These are phyloP conservation scores for Teleogryllus occipitalis DNA, from an alignment of 1,140 invertebrate species.

Conservation along the genomic window DNA sequence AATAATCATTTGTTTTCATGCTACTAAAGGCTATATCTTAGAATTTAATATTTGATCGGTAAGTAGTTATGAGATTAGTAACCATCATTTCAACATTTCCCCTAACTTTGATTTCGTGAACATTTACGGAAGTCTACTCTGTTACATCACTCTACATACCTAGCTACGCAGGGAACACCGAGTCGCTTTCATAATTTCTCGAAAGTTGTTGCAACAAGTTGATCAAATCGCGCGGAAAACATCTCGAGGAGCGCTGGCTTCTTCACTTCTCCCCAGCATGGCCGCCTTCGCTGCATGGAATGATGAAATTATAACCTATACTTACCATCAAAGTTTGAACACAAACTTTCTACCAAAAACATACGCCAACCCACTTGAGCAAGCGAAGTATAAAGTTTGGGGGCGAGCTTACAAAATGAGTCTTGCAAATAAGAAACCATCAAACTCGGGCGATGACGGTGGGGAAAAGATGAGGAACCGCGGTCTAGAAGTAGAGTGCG, in stretches of 20 bases:
- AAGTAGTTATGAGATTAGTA: too few relatives aligned
- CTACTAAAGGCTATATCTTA: too few relatives aligned
- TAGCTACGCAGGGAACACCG: not conserved
- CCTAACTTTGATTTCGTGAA: not conserved
- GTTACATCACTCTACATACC: not conserved
- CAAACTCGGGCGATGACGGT: not conserved
- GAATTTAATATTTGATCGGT: too few relatives aligned
- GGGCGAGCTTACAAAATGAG: not conserved
- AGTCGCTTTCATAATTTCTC: not conserved
- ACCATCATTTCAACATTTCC: not conserved
- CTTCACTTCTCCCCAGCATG: not conserved
- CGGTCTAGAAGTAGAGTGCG: not conserved
- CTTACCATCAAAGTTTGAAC: not conserved
- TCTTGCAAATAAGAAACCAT: constrained; percentile 1
- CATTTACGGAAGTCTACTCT: not conserved
- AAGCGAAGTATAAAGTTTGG: not conserved
- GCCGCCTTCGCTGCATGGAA: not conserved
- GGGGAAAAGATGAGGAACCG: not conserved
- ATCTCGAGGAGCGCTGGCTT: not conserved
- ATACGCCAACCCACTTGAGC: not conserved
- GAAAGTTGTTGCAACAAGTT: not conserved
- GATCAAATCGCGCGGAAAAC: not conserved
- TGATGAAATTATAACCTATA: constrained; percentile 6
- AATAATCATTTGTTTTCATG: too few relatives aligned
- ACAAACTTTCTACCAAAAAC: not conserved